Percentiles rank a stretch among this genome's conserved stretches.
These are phyloP conservation scores for Cyclargus thomasi DNA, from an alignment of 1,140 invertebrate genomes.

Conservation along the genomic window DNA sequence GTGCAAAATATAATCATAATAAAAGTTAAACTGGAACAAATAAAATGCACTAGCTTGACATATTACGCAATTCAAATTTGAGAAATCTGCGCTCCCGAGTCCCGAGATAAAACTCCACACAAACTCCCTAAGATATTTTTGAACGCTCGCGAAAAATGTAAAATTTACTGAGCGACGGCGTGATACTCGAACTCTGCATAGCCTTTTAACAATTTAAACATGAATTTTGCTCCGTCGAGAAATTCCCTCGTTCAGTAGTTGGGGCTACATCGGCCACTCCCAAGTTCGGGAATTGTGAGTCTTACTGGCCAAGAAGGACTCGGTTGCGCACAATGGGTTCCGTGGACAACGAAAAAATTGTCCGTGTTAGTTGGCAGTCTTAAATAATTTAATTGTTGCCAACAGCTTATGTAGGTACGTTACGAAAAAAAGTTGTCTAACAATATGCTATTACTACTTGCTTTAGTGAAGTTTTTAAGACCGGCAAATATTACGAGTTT, in stretches of 20 bases:
- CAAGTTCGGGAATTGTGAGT: slow-evolving; percentile 29
- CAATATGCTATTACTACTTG: too few species aligned
- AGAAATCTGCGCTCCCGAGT: slow-evolving; percentile 16
- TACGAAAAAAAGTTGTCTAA: too few species aligned
- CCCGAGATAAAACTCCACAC: slow-evolving; percentile 23
- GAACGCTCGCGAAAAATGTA: slow-evolving; percentile 38
- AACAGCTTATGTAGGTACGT: too few species aligned
- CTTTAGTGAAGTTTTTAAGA: too few species aligned
- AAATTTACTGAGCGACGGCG: slow-evolving; percentile 37
- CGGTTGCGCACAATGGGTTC: too few species aligned
- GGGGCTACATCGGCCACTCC: slow-evolving; percentile 24
- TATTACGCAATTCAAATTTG: slow-evolving; percentile 17
- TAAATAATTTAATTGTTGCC: too few species aligned
- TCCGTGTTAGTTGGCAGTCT: too few species aligned
- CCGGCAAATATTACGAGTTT: too few species aligned
- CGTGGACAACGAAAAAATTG: too few species aligned
- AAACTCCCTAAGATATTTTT: slow-evolving; percentile 32
- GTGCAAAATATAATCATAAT: slow-evolving; percentile 18
- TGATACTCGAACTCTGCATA: slow-evolving; percentile 38
- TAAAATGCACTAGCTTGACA: not conserved
- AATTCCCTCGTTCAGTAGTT: slow-evolving; percentile 38
- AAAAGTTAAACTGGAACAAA: slow-evolving; percentile 14
- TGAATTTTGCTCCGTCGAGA: slow-evolving; percentile 39
- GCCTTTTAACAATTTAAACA: slow-evolving; percentile 61
- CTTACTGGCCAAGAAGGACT: too few species aligned